A percentile compares a stretch with the other conserved stretches of the same genome.
phyloP scores from a whole-genome alignment of 2,888 invertebrate genomes.

The Andrena hattorfiana region DNA sequence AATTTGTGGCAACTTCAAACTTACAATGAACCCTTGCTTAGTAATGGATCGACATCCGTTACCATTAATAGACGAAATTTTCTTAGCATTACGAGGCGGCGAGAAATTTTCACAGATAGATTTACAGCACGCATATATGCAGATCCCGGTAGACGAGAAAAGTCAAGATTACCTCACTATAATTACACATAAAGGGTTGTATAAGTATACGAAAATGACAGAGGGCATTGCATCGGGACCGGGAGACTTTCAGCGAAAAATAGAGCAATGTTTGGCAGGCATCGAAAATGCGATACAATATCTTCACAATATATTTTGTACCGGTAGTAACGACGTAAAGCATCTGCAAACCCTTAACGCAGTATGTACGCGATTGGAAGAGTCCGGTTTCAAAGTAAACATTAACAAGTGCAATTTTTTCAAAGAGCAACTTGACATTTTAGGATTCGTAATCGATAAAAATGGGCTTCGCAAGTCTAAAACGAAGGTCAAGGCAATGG shows the following conservation, averaged over 20 bases:
- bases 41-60: background rate
- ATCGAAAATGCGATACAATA: background rate
- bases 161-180: background rate
- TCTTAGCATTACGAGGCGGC: background rate
- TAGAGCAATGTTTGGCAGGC: background rate
- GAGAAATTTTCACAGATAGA: background rate
- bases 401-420: constrained; percentile 71
- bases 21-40: background rate
- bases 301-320: constrained; percentile 39
- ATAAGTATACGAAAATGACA: constrained; percentile 1
- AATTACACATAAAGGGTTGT: constrained; percentile 13
- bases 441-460: constrained; percentile 70
- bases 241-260: background rate
- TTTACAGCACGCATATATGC: background rate
- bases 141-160: background rate
- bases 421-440: constrained; percentile 62
- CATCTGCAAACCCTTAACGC: constrained; percentile 11
- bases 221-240: background rate
- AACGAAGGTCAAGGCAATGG: constrained; percentile 69
- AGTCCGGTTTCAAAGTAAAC: constrained; percentile 34
- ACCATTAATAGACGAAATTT: constrained; percentile 2
- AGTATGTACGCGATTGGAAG: constrained; percentile 3
- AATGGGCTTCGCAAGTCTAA: constrained; percentile 66
- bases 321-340: constrained; percentile 14
- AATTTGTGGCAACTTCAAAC: constrained; percentile 18